Evolutionary conservation across 2,113 vertebrate species (phyloP).

Genomic region (Amphiprion ocellaris): DNA sequence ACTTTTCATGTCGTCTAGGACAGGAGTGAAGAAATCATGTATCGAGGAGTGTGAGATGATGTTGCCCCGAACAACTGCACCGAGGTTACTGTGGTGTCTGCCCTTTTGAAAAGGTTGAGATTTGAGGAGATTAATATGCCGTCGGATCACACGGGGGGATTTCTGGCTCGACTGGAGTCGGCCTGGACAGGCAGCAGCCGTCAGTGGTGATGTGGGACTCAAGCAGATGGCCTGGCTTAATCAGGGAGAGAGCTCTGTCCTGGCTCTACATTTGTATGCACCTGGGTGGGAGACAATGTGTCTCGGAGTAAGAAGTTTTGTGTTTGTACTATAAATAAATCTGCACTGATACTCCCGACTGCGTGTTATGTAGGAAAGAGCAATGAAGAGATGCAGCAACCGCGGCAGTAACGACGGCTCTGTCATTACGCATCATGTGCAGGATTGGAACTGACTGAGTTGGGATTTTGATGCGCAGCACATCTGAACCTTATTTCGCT

Average conservation of each 20-base stretch:
- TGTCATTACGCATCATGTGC: constrained; percentile 25
- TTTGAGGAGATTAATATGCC: constrained; percentile 72
- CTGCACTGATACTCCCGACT: not conserved
- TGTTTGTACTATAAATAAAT: constrained; percentile 3
- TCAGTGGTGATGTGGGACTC: constrained; percentile 44
- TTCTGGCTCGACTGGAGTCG: constrained; percentile 27
- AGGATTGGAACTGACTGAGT: constrained; percentile 24
- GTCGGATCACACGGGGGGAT: constrained; percentile 55
- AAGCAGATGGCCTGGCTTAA: constrained; percentile 69
- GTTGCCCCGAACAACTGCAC: constrained; percentile 33
- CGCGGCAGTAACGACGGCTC: constrained; percentile 24
- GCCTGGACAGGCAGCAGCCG: constrained; percentile 48
- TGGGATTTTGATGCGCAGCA: constrained; percentile 28
- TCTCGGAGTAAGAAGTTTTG: constrained; percentile 15
- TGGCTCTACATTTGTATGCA: constrained; percentile 10
- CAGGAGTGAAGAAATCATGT: constrained; percentile 52
- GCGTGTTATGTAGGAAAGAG: constrained; percentile 4
- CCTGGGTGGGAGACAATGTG: constrained; percentile 13
- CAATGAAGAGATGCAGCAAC: constrained; percentile 21
- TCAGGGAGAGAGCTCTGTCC: constrained; percentile 48
- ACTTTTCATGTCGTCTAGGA: constrained; percentile 28
- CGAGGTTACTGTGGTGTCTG: constrained; percentile 53
- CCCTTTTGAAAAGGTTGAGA: constrained; percentile 72
- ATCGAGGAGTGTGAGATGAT: constrained; percentile 46
- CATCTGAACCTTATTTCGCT: constrained; percentile 35